Base-by-base conservation (phyloP, 2,113 vertebrate species). In the Sisor rabdophorus region DNA sequence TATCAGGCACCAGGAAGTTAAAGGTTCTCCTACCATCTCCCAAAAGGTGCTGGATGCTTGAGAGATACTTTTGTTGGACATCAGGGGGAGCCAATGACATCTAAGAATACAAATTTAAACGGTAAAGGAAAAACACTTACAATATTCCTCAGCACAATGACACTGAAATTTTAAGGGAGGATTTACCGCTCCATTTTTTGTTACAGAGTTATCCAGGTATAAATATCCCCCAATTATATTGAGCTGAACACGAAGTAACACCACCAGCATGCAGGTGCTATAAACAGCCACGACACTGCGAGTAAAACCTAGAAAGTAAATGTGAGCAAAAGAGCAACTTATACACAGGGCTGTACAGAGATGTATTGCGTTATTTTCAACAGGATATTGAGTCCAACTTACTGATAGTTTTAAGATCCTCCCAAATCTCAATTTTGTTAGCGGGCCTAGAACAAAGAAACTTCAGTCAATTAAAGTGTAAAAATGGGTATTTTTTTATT, bases 341-440 rank as follows among this genome's bases (percentile, higher is more conserved):
- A n/a, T 10, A 65, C 12, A 52, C 24, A 47, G 50, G n/a, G 52
- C 9, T n/a, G 19, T 16, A 61, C 24, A 28, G 32, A 22, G 0
- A 6, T 24, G 19, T 13, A 59, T 11, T 19, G 19, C 15, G 17
- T 30, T 63, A 6, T 59, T 36, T 4, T n/a, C 2, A 19, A 24
- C 20, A 59, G 8, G 6, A 58, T 0, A 53, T 12, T 28, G 4
- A 58, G 1, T 54, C 12, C 16, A 77, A 87, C 96, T 96, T 92
- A 98, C 97, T 98, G 90, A 98, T 93, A 87, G 98, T 98, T 86
- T 98, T 99, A 79, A 99, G 87, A 83, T 99, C 97, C 69, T 98
- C 96, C 97, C 96, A 99, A 89, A 99, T 98, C 88, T 98, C 96
- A 83, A 99, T 86, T 73, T 98, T 99, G 86, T 99, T 98, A 80